These are phyloP conservation scores for Nesogale talazaci DNA, from an alignment of 2,113 vertebrate species.

Conservation along the genomic window DNA sequence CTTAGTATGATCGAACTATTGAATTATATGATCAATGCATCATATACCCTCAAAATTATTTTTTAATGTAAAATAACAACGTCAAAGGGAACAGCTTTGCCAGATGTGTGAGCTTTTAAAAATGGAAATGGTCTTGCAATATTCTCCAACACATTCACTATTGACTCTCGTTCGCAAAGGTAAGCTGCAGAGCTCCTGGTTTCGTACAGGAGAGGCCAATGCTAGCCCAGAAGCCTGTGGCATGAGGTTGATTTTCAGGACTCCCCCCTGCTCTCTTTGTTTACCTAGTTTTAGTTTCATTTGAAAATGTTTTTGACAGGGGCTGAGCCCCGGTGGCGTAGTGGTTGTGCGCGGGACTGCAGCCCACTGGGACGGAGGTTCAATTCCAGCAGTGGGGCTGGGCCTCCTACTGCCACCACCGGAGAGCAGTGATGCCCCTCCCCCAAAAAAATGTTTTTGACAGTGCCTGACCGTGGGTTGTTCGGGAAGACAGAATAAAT, in stretches of 20 bases:
- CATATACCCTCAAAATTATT: no score
- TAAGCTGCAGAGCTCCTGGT: neutral
- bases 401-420: no score
- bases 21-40: no score
- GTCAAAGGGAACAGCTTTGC: neutral
- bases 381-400: no score
- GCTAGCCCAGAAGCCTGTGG: neutral
- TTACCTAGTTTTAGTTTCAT: conserved; percentile 19
- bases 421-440: no score
- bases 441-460: conserved; percentile 36
- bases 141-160: neutral
- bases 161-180: conserved; percentile 24
- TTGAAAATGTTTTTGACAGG: conserved; percentile 46
- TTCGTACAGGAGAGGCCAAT: conserved; percentile 13
- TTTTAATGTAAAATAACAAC: neutral
- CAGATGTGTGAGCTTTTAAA: neutral
- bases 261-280: neutral
- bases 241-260: neutral
- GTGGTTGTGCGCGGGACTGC: no score
- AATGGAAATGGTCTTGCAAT: neutral
- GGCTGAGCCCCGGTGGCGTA: no score
- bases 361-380: no score
- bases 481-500: conserved; percentile 55
- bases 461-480: conserved; percentile 4
- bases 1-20: no score